phyloP scores from a whole-genome alignment of 2,888 invertebrate genomes.

The Bellardia bayeri region DNA sequence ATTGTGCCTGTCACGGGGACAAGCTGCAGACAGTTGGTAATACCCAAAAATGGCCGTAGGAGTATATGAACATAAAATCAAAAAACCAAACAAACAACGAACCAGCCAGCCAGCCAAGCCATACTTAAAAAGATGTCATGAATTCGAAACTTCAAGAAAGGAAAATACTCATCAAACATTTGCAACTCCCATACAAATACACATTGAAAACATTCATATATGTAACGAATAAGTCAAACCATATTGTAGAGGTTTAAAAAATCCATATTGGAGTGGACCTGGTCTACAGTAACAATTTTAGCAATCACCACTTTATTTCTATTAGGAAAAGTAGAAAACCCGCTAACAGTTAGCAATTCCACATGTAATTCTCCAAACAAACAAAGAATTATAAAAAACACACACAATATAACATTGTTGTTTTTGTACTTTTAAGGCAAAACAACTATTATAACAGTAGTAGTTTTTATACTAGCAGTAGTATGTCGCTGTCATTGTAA shows the following conservation, averaged over 20 bases:
- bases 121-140: slow-evolving; percentile 58
- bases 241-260: neutral
- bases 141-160: slow-evolving; percentile 58
- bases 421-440: slow-evolving; percentile 32
- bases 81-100: slow-evolving; percentile 7
- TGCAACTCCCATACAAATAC: slow-evolving; percentile 47
- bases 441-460: slow-evolving; percentile 40
- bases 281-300: neutral
- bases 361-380: slow-evolving; percentile 43
- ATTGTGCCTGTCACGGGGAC: slow-evolving; percentile 59
- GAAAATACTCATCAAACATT: slow-evolving; percentile 57
- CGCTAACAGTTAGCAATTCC: slow-evolving; percentile 47
- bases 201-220: neutral
- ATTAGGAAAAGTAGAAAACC: neutral
- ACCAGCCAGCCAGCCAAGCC: slow-evolving; percentile 27
- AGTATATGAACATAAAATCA: slow-evolving; percentile 58
- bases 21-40: slow-evolving; percentile 65
- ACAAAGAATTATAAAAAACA: slow-evolving; percentile 27
- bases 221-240: neutral
- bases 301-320: neutral
- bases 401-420: slow-evolving; percentile 35
- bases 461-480: neutral
- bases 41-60: slow-evolving; percentile 68
- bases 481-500: slow-evolving; percentile 36
- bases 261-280: slow-evolving; percentile 52